Evolutionary conservation across 2,888 invertebrate genomes (phyloP).

Genomic region (Scaptomyza caliginosa): DNA sequence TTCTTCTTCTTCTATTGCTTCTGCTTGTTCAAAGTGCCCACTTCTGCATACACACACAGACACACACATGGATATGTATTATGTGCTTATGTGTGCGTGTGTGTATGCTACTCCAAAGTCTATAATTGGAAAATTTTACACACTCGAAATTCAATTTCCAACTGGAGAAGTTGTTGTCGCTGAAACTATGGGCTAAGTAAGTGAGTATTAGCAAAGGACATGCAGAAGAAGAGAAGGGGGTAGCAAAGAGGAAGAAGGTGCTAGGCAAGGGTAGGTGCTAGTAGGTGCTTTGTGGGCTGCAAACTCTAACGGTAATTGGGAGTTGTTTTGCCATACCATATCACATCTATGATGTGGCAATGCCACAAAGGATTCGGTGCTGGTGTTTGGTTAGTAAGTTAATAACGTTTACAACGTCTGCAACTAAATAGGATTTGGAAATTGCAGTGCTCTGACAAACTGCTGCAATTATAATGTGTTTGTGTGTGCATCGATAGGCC

Average conservation of each 20-base stretch:
- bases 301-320: no score
- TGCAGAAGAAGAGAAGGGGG: neutral
- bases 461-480: neutral
- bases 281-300: slow-evolving; percentile 1
- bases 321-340: no score
- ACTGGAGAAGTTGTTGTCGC: slow-evolving; percentile 17
- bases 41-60: slow-evolving; percentile 15
- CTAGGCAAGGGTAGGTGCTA: neutral
- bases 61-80: slow-evolving; percentile 1
- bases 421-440: slow-evolving; percentile 34
- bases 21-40: slow-evolving; percentile 53
- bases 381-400: slow-evolving; percentile 43
- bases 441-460: slow-evolving; percentile 16
- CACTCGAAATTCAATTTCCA: slow-evolving; percentile 76
- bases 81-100: slow-evolving; percentile 7
- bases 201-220: slow-evolving; percentile 37
- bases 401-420: slow-evolving; percentile 24
- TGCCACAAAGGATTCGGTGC: slow-evolving; percentile 38
- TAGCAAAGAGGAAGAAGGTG: neutral
- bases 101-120: slow-evolving; percentile 50
- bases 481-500: neutral
- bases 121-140: slow-evolving; percentile 78
- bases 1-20: no score
- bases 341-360: slow-evolving; percentile 9
- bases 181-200: slow-evolving; percentile 42